Conservation (phyloP, 2,113 vertebrate species). For the Mobula hypostoma region DNA sequence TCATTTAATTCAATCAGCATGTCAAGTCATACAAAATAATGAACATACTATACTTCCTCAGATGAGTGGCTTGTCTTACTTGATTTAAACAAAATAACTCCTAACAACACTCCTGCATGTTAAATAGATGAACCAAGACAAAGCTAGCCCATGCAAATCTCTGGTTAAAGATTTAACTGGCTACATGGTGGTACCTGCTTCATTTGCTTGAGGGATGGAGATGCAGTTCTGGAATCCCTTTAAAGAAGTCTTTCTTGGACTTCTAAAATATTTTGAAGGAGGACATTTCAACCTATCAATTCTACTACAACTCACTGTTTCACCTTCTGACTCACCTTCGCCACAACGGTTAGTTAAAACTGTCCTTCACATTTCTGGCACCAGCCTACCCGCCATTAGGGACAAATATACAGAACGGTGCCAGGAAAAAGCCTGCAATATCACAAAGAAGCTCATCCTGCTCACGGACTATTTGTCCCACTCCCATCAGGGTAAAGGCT, state of each 20-base stretch:
- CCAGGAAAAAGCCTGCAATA: no score
- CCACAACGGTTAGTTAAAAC: no score
- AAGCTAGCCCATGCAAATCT: background rate
- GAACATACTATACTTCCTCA: constrained; percentile 5
- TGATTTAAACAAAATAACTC: constrained; percentile 33
- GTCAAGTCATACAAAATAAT: constrained; percentile 27
- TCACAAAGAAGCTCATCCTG: no score
- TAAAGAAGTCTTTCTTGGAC: background rate
- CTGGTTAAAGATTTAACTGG: background rate
- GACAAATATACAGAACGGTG: no score
- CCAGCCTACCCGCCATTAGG: no score
- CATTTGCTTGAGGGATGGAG: background rate
- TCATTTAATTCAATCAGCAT: constrained; percentile 30
- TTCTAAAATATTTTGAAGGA: background rate
- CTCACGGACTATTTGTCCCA: no score
- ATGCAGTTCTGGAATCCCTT: background rate
- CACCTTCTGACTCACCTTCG: no score
- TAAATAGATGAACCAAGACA: background rate
- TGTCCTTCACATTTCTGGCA: no score
- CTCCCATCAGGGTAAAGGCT: no score
- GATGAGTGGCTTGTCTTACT: constrained; percentile 22
- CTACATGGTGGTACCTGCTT: background rate
- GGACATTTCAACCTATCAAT: no score
- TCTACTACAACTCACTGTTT: no score
- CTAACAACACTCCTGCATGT: constrained; percentile 24